Evolutionary conservation across 1,140 invertebrate genomes (phyloP).

Genomic region (Drosophila sulfurigaster): DNA sequence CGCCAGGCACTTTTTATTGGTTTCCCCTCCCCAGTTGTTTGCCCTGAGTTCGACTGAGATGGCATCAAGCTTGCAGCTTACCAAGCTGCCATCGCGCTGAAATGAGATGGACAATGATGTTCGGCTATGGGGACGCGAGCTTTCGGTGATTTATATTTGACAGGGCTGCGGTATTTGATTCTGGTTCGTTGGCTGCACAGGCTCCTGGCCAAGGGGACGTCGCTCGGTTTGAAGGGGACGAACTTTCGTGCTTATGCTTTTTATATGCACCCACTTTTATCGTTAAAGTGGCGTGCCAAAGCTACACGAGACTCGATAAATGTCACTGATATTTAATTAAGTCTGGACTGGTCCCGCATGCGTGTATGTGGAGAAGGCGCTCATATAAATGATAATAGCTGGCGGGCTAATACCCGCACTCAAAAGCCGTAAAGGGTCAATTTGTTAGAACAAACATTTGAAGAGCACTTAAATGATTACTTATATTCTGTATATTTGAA

Average conservation of each 20-base stretch:
- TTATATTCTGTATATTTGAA: no score
- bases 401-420: slow-evolving; percentile 19
- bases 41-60: slow-evolving; percentile 5
- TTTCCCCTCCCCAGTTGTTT: slow-evolving; percentile 25
- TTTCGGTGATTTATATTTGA: slow-evolving; percentile 81
- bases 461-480: not conserved
- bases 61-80: not conserved
- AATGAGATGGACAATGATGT: slow-evolving; percentile 27
- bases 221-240: slow-evolving; percentile 25
- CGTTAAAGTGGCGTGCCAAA: slow-evolving; percentile 76
- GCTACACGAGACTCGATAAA: slow-evolving; percentile 81
- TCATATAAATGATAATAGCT: slow-evolving; percentile 41
- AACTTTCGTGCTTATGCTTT: slow-evolving; percentile 38
- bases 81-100: not conserved
- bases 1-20: slow-evolving; percentile 75
- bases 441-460: not conserved
- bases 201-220: not conserved
- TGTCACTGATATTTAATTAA: slow-evolving; percentile 84
- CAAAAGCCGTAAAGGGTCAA: not conserved
- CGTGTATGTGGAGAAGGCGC: slow-evolving; percentile 15
- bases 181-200: slow-evolving; percentile 18
- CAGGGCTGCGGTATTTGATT: slow-evolving; percentile 55
- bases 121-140: slow-evolving; percentile 43
- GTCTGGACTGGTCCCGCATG: slow-evolving; percentile 44
- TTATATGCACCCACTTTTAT: slow-evolving; percentile 62